Conservation (phyloP, 2,797 vertebrate genomes). For the Podarcis siculus region DNA sequence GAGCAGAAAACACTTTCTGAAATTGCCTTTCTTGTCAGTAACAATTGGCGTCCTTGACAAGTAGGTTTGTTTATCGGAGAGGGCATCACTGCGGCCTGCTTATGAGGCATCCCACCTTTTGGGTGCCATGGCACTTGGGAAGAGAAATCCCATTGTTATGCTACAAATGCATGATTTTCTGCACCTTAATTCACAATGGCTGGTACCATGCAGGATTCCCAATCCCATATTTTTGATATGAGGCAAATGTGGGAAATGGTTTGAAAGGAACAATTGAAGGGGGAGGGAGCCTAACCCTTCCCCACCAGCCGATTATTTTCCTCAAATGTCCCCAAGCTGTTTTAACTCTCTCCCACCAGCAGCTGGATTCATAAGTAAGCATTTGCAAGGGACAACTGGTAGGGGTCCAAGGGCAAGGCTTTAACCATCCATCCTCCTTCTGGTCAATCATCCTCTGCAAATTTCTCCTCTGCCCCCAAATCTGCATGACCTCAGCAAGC, state of each 20-base stretch:
- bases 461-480: no score
- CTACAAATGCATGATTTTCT: neutral
- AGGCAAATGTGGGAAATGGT: neutral
- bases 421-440: no score
- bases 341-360: neutral
- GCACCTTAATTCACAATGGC: neutral
- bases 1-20: neutral
- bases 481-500: neutral
- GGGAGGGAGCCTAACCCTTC: neutral
- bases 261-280: neutral
- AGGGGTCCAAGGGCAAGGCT: neutral
- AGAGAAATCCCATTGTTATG: neutral
- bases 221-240: neutral
- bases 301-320: neutral
- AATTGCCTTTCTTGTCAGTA: neutral
- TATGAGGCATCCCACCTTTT: neutral
- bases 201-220: neutral
- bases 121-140: neutral
- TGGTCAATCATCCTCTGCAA: neutral
- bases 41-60: neutral
- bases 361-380: neutral
- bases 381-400: neutral
- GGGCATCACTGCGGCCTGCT: neutral
- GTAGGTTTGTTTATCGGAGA: neutral
- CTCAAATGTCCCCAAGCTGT: neutral